phyloP scores from a whole-genome alignment of 2,113 vertebrate genomes.

The Microcebus tavaratra region DNA sequence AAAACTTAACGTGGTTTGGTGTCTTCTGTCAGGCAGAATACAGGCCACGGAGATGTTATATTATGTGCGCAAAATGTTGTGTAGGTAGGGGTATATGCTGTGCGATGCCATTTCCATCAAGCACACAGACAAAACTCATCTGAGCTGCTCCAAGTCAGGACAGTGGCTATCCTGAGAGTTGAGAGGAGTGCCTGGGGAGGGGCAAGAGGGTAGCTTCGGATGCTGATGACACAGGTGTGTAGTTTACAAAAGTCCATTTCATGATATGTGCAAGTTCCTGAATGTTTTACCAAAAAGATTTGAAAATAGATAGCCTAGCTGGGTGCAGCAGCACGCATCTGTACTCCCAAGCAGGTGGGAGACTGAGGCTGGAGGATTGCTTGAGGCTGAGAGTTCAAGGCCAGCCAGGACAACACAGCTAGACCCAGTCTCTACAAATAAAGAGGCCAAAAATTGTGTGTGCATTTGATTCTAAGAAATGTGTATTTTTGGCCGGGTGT shows the following conservation, averaged over 20 bases:
- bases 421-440: not conserved
- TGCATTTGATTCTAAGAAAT: not conserved
- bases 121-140: not conserved
- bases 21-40: not conserved
- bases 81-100: not conserved
- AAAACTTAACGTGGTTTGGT: not conserved
- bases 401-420: not conserved
- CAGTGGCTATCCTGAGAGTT: not conserved
- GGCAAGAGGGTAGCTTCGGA: not conserved
- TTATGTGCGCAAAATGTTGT: not conserved
- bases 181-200: not conserved
- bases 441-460: not conserved
- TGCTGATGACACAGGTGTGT: not conserved
- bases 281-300: not conserved
- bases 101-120: not conserved
- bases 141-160: not conserved
- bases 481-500: not conserved
- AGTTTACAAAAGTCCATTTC: not conserved
- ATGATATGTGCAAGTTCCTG: not conserved
- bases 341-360: not conserved
- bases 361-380: not conserved
- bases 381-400: not conserved
- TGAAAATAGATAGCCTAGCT: not conserved
- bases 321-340: no score
- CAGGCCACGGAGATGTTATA: not conserved